Base-by-base conservation (phyloP, 2,888 invertebrate genomes). In the Acanthosepion esculentum region DNA sequence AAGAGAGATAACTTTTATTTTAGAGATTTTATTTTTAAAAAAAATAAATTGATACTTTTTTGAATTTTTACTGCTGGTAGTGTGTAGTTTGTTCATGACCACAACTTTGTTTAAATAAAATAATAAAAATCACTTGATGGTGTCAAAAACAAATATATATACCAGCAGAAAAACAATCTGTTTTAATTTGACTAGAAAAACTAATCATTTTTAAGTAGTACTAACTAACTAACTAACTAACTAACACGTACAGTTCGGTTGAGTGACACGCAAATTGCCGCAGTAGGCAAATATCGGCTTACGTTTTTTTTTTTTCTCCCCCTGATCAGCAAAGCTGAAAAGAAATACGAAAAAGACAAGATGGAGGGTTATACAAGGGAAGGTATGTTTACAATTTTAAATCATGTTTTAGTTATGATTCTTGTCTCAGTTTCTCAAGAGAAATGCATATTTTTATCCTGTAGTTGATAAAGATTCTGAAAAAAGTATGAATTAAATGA, bases 351-450 rank as follows among this genome's bases (percentile, higher is more conserved):
- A 93, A 93, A 53, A 53, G 53, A 93, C 93, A 94, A 94, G 33
- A 94, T 94, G 94, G 94, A 55, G 33, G 94, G 94, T n/a, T 64
- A 53, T 55, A 64, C 59, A 29, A 53, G 94, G 18, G 94, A 94
- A 94, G 94, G 94, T 94, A 48, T 94, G 91, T 78, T 78, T 78
- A 78, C n/a, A 5, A n/a, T 78, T 15, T 78, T n/a, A 78, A 78
- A 33, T 78, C n/a, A n/a, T 78, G 5, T 78, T 78, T 78, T 78
- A 8, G 15, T 78, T 78, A 33, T n/a, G n/a, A 78, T 78, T 78
- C 18, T 1, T 78, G n/a, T 33, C 8, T 4, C 3, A 23, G 18
- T 78, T 78, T n/a, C 33, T 18, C n/a, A 15, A n/a, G 78, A 78
- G 33, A 78, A 78, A 33, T 10, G 12, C n/a, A 15, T n/a, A n/a